Evolutionary conservation across 2,888 invertebrate species (phyloP).

Genomic region (Athetis lepigone): DNA sequence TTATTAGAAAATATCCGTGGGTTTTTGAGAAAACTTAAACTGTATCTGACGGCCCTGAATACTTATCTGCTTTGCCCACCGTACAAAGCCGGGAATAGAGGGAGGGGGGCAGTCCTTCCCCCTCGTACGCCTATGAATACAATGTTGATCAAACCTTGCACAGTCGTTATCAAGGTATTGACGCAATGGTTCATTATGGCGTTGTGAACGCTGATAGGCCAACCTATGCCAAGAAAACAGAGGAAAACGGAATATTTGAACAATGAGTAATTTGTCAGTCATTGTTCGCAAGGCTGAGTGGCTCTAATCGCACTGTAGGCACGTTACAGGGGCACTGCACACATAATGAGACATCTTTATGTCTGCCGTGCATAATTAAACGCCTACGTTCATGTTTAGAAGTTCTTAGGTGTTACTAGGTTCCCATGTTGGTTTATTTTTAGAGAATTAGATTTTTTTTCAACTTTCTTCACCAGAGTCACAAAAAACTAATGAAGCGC

Average conservation of each 20-base stretch:
- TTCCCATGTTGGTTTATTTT: background rate
- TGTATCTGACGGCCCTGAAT: too few species aligned
- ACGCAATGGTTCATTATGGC: slow-evolving; percentile 26
- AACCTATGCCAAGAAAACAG: slow-evolving; percentile 40
- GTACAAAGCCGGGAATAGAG: too few species aligned
- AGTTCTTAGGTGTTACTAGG: slow-evolving; percentile 1
- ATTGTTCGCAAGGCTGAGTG: slow-evolving; percentile 33
- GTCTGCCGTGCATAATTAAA: slow-evolving; percentile 23
- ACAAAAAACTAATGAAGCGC: too few species aligned
- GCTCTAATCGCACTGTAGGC: slow-evolving; percentile 22
- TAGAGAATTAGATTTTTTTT: background rate
- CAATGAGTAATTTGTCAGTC: slow-evolving; percentile 49
- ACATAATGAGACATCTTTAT: slow-evolving; percentile 34
- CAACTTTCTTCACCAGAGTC: too few species aligned
- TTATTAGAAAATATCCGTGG: too few species aligned
- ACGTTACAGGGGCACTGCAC: slow-evolving; percentile 40
- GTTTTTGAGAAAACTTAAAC: too few species aligned
- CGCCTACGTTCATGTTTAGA: slow-evolving; percentile 8
- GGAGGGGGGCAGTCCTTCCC: too few species aligned
- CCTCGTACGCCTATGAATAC: too few species aligned
- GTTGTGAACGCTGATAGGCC: slow-evolving; percentile 23
- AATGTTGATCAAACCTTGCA: slow-evolving; percentile 1
- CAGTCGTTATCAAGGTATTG: slow-evolving; percentile 30
- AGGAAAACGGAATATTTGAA: slow-evolving; percentile 53
- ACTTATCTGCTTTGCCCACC: too few species aligned